phyloP scores from a whole-genome alignment of 2,113 vertebrate genomes.

The Barbus barbus region DNA sequence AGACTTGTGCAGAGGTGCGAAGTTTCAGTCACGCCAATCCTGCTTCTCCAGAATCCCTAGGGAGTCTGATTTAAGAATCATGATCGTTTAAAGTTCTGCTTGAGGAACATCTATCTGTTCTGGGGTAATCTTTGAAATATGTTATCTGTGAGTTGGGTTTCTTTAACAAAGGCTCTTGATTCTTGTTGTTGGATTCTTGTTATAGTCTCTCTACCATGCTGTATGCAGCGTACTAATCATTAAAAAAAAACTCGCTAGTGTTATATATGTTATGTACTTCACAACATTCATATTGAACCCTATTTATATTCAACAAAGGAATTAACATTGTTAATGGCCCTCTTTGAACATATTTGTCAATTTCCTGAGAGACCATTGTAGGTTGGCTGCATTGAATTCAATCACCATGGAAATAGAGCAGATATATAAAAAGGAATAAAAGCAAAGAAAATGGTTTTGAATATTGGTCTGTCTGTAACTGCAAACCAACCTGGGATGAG shows the following conservation, averaged over 20 bases:
- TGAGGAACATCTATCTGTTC: not conserved
- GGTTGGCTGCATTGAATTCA: not conserved
- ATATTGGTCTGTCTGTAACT: not conserved
- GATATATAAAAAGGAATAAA: not conserved
- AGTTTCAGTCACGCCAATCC: not conserved
- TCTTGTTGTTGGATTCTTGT: not conserved
- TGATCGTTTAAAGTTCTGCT: not conserved
- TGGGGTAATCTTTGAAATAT: slow-evolving; percentile 8
- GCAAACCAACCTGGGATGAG: not conserved
- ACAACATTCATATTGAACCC: slow-evolving; percentile 8
- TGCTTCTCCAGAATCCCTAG: slow-evolving; percentile 6
- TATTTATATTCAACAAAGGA: not conserved
- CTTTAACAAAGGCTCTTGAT: slow-evolving; percentile 17
- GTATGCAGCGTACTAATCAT: not conserved
- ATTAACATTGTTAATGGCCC: not conserved
- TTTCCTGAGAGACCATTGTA: not conserved
- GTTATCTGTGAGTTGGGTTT: not conserved
- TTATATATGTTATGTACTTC: not conserved
- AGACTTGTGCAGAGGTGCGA: not conserved
- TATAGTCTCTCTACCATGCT: not conserved
- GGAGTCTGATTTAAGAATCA: not conserved
- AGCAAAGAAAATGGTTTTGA: not conserved
- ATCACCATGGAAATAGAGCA: not conserved
- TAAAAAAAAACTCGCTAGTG: not conserved
- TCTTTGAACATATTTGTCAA: not conserved